Percentiles rank a stretch among this genome's conserved stretches.
These are phyloP conservation scores for Sarcophaga subvicina DNA, from an alignment of 2,888 invertebrate species.

Conservation along the genomic window DNA sequence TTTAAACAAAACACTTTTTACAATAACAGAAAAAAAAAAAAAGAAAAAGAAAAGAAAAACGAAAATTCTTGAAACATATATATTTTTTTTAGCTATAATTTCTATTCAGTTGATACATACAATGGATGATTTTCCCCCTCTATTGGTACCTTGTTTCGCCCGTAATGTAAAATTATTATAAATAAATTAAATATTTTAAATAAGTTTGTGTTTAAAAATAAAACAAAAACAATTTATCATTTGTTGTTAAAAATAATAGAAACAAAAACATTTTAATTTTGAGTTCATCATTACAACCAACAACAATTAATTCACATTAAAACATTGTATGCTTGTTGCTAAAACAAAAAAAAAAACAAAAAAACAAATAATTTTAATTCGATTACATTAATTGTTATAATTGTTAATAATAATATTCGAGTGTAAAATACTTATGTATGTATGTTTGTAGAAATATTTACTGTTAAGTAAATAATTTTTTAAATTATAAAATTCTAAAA, in stretches of 20 bases:
- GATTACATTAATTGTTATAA: too few relatives aligned
- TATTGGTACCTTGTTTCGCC: conserved; percentile 82
- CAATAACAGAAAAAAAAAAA: not conserved
- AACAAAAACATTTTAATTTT: conserved; percentile 1
- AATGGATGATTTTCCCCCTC: conserved; percentile 79
- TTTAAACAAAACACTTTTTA: conserved; percentile 24
- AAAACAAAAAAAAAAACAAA: not conserved
- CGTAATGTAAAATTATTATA: conserved; percentile 77
- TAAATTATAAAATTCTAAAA: not conserved
- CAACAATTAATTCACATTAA: not conserved
- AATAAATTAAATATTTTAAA: conserved; percentile 55
- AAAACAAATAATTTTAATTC: not conserved
- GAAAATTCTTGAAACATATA: conserved; percentile 46
- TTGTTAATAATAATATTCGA: too few relatives aligned
- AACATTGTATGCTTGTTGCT: conserved; percentile 30
- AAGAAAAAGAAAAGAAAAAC: not conserved
- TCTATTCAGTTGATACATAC: conserved; percentile 69
- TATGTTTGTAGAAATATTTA: too few relatives aligned
- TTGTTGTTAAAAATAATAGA: conserved; percentile 25
- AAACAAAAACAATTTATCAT: conserved; percentile 25
- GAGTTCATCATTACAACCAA: not conserved
- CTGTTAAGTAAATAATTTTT: not conserved
- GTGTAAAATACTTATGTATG: too few relatives aligned
- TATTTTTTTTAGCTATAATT: conserved; percentile 55
- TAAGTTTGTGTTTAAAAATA: conserved; percentile 63